Base-by-base conservation (phyloP, 2,797 vertebrate species). In the Acestrorhynchus altus region DNA sequence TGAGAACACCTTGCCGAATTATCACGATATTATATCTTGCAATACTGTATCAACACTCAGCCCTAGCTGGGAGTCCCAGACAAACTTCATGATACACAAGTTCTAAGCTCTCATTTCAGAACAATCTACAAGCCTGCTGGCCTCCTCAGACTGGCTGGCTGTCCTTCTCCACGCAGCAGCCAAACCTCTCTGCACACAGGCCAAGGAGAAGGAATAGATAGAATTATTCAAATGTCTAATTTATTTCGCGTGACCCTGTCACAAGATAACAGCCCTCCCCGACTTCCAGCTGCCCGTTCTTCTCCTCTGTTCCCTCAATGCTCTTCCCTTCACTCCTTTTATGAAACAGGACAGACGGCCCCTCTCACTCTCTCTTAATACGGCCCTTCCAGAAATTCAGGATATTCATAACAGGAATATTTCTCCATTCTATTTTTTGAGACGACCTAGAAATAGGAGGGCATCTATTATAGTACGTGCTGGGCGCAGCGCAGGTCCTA, bases 401-500 rank as follows among this genome's bases (percentile, higher is more conserved):
- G 72, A 83, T 78, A 81, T 76, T 83, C 79, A 74, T 35, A 81
- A 77, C 76, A 79, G 42, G 24, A 60, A 67, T 46, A 49, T 79
- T 81, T 81, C 65, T 66, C 51, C 74, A 69, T 83, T 81, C 52
- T 80, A 12, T 77, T 76, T 72, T 78, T 68, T 81, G 42, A 20
- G 76, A 72, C 28, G 70, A 73, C 90, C 92, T 88, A 93, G 88
- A 93, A 93, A 94, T 91, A 90, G 81, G 85, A 90, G 90, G 92
- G 86, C 92, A 90, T 87, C 90, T 92, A 92, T 92, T 90, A 90
- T 90, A 88, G 89, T 87, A 77, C 83, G 40, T 78, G 82, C 70
- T 5, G 69, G 13, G 64, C 66, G 63, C 65, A 15, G 59, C 20
- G 65, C 16, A 52, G 42, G 57, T n/a, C 49, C 44, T 64, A 46